phyloP scores from a whole-genome alignment of 2,888 invertebrate species.

The Amiota mariae region DNA sequence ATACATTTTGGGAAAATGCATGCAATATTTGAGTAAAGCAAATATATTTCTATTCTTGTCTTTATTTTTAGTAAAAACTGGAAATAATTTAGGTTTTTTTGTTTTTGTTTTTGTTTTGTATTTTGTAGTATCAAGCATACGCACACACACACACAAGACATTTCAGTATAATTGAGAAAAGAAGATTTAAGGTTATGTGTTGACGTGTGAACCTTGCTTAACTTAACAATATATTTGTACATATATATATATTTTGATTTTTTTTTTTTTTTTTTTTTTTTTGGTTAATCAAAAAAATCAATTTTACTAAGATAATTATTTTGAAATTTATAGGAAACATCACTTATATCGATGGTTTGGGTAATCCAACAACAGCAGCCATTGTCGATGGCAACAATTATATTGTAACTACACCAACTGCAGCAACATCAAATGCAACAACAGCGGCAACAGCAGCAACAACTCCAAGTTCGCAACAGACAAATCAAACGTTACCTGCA shows the following conservation, averaged over 20 bases:
- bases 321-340: conserved; percentile 56
- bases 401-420: conserved; percentile 72
- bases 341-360: conserved; percentile 66
- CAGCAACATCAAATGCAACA: conserved; percentile 56
- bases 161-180: conserved; percentile 37
- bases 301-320: not conserved
- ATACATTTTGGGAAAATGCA: conserved; percentile 1
- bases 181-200: not conserved
- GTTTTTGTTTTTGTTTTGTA: not conserved
- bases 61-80: conserved; percentile 4
- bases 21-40: not conserved
- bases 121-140: conserved; percentile 59
- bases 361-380: conserved; percentile 47
- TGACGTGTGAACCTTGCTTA: not conserved
- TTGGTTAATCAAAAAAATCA: no score
- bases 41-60: not conserved
- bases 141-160: conserved; percentile 42
- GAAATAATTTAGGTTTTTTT: no score
- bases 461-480: not conserved
- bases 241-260: not conserved
- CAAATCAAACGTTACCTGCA: conserved; percentile 35
- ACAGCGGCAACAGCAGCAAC: conserved; percentile 30
- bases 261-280: conserved; percentile 10
- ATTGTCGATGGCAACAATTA: conserved; percentile 66
- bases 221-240: not conserved